Evolutionary conservation across 2,113 vertebrate genomes (phyloP), one percentile per base, ranked within the genome.

Genomic region (Anoura caudifer): DNA sequence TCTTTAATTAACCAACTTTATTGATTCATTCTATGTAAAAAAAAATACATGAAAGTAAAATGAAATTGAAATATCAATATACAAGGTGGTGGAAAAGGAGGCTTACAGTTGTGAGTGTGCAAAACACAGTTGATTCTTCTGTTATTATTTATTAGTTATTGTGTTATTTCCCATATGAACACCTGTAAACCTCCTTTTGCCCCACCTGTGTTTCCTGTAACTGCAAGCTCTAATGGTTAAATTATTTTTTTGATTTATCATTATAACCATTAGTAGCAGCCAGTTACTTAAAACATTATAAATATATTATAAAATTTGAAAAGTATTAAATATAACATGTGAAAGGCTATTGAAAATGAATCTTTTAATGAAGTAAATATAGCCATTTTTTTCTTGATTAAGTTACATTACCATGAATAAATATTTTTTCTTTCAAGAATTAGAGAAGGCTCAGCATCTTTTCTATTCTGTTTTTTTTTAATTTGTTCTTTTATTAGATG

Each of bases 1-100:
- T 43, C 24, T 69, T 65, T 88, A 92, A 84, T 79, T 87, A 72
- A 80, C 81, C 89, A 24, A 28, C 43, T 93, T 97, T 43, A 83
- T 69, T 84, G 50, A 43, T 86, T 82, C 90, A 90, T n/a, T 91
- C 54, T 87, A 19, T 41, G 15, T 50, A 90, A 75, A 87, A 92
- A 92, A 89, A 65, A 11, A 52, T 36, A 63, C n/a, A 72, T 45
- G 50, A 80, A 92, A 90, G 36, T 15, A 90, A 90, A 73, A 76
- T 95, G 33, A 93, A 87, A 86, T 93, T 20, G 6, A 91, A 63
- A 76, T 90, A 54, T 73, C 11, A 87, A 16, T 73, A 13, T 88
- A n/a, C 31, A 77, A 45, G 4, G 31, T 77, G 9, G 2, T 16
- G 45, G 17, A 77, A n/a, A 77, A 50, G 73, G 47, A 50, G 45